Base-by-base conservation (phyloP, 2,888 invertebrate species). In the Endomychus coccineus region DNA sequence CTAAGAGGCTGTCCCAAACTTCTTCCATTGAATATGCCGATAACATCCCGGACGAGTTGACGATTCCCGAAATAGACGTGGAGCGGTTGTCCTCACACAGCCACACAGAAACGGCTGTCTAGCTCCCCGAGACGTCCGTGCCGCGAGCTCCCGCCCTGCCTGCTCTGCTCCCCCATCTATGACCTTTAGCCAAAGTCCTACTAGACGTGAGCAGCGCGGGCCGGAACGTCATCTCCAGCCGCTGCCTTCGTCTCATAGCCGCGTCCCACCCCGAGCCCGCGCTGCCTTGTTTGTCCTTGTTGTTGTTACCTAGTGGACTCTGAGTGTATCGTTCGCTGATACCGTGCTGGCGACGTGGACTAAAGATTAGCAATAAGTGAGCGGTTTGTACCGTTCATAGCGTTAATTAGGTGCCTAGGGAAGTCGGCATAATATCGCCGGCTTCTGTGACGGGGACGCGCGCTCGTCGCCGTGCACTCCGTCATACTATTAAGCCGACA, bases 21-120 rank as follows among this genome's bases (percentile, higher is more conserved):
- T 85, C 89, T 71, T 87, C 86, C 74, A 83, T 90, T 71, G 91
- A 91, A 70, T 89, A 86, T 73, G 86, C 83, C 59, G 87, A 87
- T 73, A 82, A 83, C 72, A 80, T 83, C 71, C 84, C 85, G 59
- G 87, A 87, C 68, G 80, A 85, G 69, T 76, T 90, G 65, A 83
- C 85, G 71, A 84, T 89, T 67, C 87, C 85, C 61, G 89, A 90
- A 74, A 83, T 90, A 66, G 89, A 89, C 74, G 87, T 89, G 64
- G 90, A 90, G 73, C 82, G 89, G 55, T 79, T 90, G 58, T 89
- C 89, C 63, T 85, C 85, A 61, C 88, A 90, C 75, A 87, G 86
- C 73, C 90, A 91, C 75, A 91, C 90, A 61, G 90, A 91, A 76
- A 90, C 90, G 57, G 90, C 90, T 66, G 90, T 90, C 68, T 90